A percentile compares a stretch with the other conserved stretches of the same genome.
Evolutionary conservation across 53 echinoderm and acorn worm genomes (phyloP).

Genomic region (Patiria pectinifera): DNA sequence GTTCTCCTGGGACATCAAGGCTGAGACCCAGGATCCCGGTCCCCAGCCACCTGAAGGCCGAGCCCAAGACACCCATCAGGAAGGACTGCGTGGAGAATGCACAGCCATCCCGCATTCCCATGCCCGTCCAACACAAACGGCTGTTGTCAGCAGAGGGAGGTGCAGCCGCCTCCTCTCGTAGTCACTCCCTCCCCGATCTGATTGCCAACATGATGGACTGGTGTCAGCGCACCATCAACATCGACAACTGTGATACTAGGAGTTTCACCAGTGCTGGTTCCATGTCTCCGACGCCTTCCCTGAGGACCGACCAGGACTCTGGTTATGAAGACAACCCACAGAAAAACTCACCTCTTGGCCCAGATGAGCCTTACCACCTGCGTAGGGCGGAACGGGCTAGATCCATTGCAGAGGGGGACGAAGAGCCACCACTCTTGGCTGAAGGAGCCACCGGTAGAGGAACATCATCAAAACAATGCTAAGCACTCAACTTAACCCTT

Average conservation of each 20-base stretch:
- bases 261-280: conserved; percentile 83
- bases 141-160: conserved; percentile 58
- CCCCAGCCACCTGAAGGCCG: conserved; percentile 82
- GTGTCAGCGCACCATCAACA: conserved; percentile 71
- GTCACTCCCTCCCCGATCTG: conserved; percentile 72
- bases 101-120: conserved; percentile 81
- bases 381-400: conserved; percentile 11
- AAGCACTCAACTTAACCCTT: neutral
- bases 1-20: conserved; percentile 69
- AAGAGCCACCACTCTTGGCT: neutral
- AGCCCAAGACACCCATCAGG: conserved; percentile 79
- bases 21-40: conserved; percentile 84
- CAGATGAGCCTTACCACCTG: conserved; percentile 9
- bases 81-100: conserved; percentile 59
- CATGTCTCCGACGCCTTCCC: conserved; percentile 87
- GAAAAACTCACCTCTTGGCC: conserved; percentile 28
- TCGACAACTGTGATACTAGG: conserved; percentile 71
- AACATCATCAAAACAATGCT: neutral
- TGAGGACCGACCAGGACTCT: conserved; percentile 87
- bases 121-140: conserved; percentile 88
- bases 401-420: conserved; percentile 36
- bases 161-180: conserved; percentile 27
- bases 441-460: neutral
- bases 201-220: conserved; percentile 80
- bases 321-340: conserved; percentile 90